A percentile compares a stretch with the other conserved stretches of the same genome.
phyloP scores from a whole-genome alignment of 1,140 invertebrate genomes.

The fruit fly (Drosophila melanogaster) region DNA sequence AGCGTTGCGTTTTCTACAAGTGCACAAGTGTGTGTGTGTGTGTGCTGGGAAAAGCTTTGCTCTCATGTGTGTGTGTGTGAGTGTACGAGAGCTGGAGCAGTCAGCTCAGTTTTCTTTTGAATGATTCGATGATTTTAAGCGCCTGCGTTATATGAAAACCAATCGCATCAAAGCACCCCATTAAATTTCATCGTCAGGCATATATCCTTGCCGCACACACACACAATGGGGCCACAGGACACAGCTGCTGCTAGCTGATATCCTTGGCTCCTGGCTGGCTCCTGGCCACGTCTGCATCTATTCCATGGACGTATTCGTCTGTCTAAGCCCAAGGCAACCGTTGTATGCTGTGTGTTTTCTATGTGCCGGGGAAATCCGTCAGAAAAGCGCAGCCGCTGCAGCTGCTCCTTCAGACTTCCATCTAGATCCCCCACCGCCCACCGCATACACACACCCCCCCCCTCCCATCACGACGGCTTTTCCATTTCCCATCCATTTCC shows the following conservation, averaged over 20 bases:
- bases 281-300: constrained; percentile 53
- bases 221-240: constrained; percentile 17
- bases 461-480: no score
- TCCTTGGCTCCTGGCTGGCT: constrained; percentile 47
- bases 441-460: not conserved
- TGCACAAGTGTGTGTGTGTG: constrained; percentile 19
- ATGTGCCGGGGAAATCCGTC: constrained; percentile 76
- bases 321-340: constrained; percentile 49
- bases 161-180: constrained; percentile 85
- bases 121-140: constrained; percentile 85
- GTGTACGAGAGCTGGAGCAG: constrained; percentile 64
- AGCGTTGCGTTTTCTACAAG: constrained; percentile 57
- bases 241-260: constrained; percentile 66
- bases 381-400: constrained; percentile 72
- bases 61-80: constrained; percentile 34
- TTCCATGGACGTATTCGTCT: constrained; percentile 44
- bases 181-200: constrained; percentile 85
- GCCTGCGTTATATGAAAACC: constrained; percentile 85
- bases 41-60: constrained; percentile 33
- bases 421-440: not conserved
- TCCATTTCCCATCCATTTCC: not conserved
- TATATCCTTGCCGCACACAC: constrained; percentile 72
- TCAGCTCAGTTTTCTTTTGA: constrained; percentile 84
- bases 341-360: constrained; percentile 60
- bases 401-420: constrained; percentile 31